These are phyloP conservation scores for Pristiophorus japonicus DNA, from an alignment of 2,113 vertebrate genomes.

Conservation along the genomic window DNA sequence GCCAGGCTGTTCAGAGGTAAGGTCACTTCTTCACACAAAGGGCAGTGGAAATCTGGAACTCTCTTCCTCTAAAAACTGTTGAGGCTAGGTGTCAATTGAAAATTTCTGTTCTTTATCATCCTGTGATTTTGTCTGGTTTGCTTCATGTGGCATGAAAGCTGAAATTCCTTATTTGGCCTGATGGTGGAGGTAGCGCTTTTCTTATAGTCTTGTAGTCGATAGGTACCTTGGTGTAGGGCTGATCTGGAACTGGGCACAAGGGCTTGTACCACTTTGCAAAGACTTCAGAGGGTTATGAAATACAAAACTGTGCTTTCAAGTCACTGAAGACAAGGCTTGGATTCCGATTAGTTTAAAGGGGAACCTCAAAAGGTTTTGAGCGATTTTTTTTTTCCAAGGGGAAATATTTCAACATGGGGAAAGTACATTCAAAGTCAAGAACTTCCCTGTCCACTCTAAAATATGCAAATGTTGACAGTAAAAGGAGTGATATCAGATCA, in stretches of 20 bases:
- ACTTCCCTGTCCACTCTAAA: neutral
- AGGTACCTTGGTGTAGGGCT: neutral
- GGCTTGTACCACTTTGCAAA: neutral
- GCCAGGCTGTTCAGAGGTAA: neutral
- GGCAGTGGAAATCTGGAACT: neutral
- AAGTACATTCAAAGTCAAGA: conserved; percentile 18
- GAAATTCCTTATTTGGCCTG: neutral
- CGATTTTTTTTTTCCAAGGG: neutral
- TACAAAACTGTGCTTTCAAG: neutral
- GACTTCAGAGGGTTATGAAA: neutral
- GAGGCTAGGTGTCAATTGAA: neutral
- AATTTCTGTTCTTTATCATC: neutral
- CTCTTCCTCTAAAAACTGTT: neutral
- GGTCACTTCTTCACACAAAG: neutral
- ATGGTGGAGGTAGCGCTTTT: neutral
- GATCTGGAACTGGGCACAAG: neutral
- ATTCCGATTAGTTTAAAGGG: neutral
- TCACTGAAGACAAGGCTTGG: neutral
- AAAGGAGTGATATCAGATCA: neutral
- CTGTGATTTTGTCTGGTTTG: neutral
- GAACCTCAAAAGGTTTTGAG: neutral
- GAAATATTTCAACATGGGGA: neutral
- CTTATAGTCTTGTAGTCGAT: neutral
- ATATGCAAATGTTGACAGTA: neutral
- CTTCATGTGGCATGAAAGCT: neutral